Evolutionary conservation across 1,140 invertebrate species (phyloP).

Genomic region (Drosophila navojoa): DNA sequence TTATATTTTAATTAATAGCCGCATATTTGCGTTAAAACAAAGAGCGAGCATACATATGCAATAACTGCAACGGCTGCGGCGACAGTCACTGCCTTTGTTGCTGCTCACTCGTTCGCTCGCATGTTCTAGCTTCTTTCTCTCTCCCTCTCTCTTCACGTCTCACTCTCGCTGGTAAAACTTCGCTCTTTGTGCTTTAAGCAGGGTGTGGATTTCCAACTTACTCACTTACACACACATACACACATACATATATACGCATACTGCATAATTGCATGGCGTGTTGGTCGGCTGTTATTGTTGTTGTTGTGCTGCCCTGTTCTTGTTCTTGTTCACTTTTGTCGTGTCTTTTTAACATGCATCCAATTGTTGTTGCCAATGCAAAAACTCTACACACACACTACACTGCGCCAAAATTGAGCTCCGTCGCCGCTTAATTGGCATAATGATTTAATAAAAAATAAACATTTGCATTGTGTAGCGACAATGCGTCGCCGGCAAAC

Average conservation of each 20-base stretch:
- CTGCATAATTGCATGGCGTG: slow-evolving; percentile 76
- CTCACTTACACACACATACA: slow-evolving; percentile 36
- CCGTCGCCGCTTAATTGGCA: slow-evolving; percentile 72
- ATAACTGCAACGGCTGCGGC: slow-evolving; percentile 38
- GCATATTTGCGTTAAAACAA: slow-evolving; percentile 80
- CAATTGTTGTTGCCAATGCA: slow-evolving; percentile 40
- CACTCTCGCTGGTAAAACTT: slow-evolving; percentile 34
- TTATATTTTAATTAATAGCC: slow-evolving; percentile 81
- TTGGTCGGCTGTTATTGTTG: slow-evolving; percentile 23
- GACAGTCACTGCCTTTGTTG: slow-evolving; percentile 62
- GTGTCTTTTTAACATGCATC: slow-evolving; percentile 48
- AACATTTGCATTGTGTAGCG: slow-evolving; percentile 76
- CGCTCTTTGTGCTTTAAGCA: slow-evolving; percentile 45
- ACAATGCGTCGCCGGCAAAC: slow-evolving; percentile 56
- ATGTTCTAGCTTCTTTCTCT: slow-evolving; percentile 4
- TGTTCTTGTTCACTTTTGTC: slow-evolving; percentile 35
- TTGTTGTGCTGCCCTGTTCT: slow-evolving; percentile 30
- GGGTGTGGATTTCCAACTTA: slow-evolving; percentile 72
- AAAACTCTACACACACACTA: slow-evolving; percentile 51
- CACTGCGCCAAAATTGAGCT: slow-evolving; percentile 58
- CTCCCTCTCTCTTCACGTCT: not conserved
- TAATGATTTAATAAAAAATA: slow-evolving; percentile 82
- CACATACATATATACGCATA: not conserved
- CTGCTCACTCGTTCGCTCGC: slow-evolving; percentile 65
- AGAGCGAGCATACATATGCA: slow-evolving; percentile 41